These are phyloP conservation scores for Drosophila vallismaia DNA, from an alignment of 2,888 invertebrate species.

Conservation along the genomic window DNA sequence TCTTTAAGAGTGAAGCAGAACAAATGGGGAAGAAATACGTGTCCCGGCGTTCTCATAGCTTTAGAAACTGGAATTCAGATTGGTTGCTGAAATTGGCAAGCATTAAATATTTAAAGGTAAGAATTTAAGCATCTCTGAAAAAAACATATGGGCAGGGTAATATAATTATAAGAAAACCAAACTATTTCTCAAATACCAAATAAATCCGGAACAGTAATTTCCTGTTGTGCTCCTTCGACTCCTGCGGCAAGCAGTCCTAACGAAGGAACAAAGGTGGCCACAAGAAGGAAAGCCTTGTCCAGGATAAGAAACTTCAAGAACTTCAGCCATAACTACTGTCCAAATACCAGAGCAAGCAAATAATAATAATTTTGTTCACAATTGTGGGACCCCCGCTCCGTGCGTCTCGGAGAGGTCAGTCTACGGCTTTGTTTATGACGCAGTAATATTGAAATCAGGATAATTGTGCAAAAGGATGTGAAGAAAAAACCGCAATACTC, in stretches of 20 bases:
- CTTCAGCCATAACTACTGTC: slow-evolving; percentile 32
- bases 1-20: neutral
- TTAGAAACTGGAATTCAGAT: neutral
- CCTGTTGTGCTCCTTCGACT: slow-evolving; percentile 60
- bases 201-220: slow-evolving; percentile 53
- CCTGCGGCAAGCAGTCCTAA: slow-evolving; percentile 37
- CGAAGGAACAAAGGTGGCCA: slow-evolving; percentile 19
- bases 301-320: slow-evolving; percentile 41
- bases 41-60: neutral
- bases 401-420: slow-evolving; percentile 40
- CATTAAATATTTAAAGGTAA: neutral
- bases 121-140: neutral
- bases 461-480: slow-evolving; percentile 76
- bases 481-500: slow-evolving; percentile 65
- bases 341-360: slow-evolving; percentile 55
- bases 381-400: slow-evolving; percentile 2
- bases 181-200: slow-evolving; percentile 31
- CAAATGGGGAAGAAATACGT: neutral
- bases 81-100: neutral
- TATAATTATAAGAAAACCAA: slow-evolving; percentile 6
- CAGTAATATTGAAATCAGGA: slow-evolving; percentile 72
- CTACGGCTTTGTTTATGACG: slow-evolving; percentile 69
- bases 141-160: neutral
- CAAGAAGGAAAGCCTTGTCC: slow-evolving; percentile 2
- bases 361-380: slow-evolving; percentile 62